Evolutionary conservation across 2,888 invertebrate genomes (phyloP), one percentile per base, ranked within the genome.

Genomic region (Ennomos fuscantarius): DNA sequence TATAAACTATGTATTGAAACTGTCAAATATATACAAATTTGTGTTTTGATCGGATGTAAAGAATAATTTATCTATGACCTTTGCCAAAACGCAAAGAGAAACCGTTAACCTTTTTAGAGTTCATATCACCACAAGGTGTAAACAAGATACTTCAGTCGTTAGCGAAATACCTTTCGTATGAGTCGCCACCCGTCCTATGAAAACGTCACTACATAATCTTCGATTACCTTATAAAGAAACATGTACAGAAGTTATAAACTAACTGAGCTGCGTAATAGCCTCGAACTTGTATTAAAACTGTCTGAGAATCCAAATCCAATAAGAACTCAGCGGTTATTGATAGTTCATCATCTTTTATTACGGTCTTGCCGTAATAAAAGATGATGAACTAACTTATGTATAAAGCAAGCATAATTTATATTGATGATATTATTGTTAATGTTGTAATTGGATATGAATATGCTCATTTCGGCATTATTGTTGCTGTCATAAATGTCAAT

Each of bases 121-220:
- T 41, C 11, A 41, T 12, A 24, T 12, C 8, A 24, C 13, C 31
- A 35, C 33, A 45, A 39, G 35, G 31, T 45, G 48, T 33, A 41
- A 50, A 55, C 45, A 45, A 44, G 34, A 39, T 32, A 39, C 54
- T 51, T 10, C 24, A 46, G 53, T 45, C 48, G 43, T 55, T 55
- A 56, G 54, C 52, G n/a, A 55, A 69, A 66, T 65, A 55, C 61
- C 59, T 54, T 52, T 55, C 52, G n/a, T 50, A 31, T 58, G 60
- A 60, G 45, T 56, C 42, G 44, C 12, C 46, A 42, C 42, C 10
- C n/a, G 55, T 12, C 31, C 15, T 10, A 11, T 64, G 10, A 54
- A 75, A 78, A 77, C 77, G 72, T 74, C 76, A 75, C 66, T 60
- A 60, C 62, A 54, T 76, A 74, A 78, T 74, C 65, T 70, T 73